Percentiles rank a stretch among this genome's conserved stretches.
phyloP scores from a whole-genome alignment of 2,888 invertebrate genomes.

The Sepiola atlantica region DNA sequence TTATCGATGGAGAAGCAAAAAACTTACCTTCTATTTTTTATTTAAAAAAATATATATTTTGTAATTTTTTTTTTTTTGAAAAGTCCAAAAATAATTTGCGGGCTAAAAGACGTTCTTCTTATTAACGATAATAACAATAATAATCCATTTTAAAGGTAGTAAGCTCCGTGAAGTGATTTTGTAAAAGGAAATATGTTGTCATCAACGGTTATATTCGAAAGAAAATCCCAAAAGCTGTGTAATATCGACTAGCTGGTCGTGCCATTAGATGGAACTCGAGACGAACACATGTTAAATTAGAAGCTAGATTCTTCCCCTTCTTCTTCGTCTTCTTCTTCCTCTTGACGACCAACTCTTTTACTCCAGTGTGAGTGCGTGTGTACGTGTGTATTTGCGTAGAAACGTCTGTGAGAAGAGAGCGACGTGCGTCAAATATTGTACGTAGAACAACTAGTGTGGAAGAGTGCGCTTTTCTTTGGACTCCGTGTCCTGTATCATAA shows the following conservation, averaged over 20 bases:
- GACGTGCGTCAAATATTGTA: background rate
- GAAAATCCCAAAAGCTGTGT: background rate
- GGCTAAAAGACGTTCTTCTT: background rate
- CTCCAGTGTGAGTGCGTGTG: background rate
- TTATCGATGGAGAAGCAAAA: background rate
- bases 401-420: background rate
- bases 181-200: background rate
- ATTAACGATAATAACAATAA: background rate
- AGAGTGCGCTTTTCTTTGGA: background rate
- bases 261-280: background rate
- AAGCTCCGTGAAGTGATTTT: background rate
- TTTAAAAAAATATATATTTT: background rate
- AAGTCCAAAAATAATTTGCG: conserved; percentile 8
- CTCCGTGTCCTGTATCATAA: background rate
- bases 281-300: background rate
- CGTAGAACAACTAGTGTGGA: background rate
- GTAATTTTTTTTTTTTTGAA: background rate
- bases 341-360: background rate
- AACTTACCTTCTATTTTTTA: background rate
- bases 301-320: background rate
- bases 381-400: background rate
- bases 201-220: background rate
- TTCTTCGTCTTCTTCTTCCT: background rate
- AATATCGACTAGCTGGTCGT: background rate
- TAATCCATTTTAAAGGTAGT: background rate